Evolutionary conservation across 2,888 invertebrate genomes (phyloP).

Genomic region (Ctenicera cuprea): DNA sequence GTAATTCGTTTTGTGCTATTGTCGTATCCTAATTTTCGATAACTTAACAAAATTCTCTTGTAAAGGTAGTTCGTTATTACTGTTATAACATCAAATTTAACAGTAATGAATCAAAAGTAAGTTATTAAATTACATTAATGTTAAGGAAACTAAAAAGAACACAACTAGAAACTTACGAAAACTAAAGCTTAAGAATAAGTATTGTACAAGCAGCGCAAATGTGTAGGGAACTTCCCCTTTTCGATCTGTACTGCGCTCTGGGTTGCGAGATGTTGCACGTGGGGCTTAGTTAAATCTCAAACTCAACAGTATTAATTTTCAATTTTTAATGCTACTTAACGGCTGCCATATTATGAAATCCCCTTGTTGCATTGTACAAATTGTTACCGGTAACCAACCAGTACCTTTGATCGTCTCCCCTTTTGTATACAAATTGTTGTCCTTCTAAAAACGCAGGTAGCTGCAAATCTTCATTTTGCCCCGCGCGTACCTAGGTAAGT

Average conservation of each 20-base stretch:
- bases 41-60: too few relatives aligned
- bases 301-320: constrained; percentile 10
- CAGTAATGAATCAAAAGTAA: too few relatives aligned
- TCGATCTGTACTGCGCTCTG: neutral
- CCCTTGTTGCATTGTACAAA: constrained; percentile 36
- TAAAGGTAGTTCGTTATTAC: too few relatives aligned
- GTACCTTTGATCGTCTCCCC: constrained; percentile 2
- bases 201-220: neutral
- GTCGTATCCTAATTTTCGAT: too few relatives aligned
- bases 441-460: constrained; percentile 22
- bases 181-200: too few relatives aligned
- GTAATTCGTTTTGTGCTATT: too few relatives aligned
- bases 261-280: neutral
- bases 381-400: constrained; percentile 36
- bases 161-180: too few relatives aligned
- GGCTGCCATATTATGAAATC: constrained; percentile 25
- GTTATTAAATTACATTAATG: too few relatives aligned
- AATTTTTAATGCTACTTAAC: constrained; percentile 32
- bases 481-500: neutral
- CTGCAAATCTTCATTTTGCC: neutral
- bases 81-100: too few relatives aligned
- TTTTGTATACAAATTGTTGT: constrained; percentile 32
- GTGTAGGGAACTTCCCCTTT: neutral
- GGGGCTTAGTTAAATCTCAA: constrained; percentile 4
- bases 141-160: too few relatives aligned